A percentile compares a stretch with the other conserved stretches of the same genome.
These are phyloP conservation scores for Psococerastis gibbosa DNA, from an alignment of 2,888 invertebrate species.

Conservation along the genomic window DNA sequence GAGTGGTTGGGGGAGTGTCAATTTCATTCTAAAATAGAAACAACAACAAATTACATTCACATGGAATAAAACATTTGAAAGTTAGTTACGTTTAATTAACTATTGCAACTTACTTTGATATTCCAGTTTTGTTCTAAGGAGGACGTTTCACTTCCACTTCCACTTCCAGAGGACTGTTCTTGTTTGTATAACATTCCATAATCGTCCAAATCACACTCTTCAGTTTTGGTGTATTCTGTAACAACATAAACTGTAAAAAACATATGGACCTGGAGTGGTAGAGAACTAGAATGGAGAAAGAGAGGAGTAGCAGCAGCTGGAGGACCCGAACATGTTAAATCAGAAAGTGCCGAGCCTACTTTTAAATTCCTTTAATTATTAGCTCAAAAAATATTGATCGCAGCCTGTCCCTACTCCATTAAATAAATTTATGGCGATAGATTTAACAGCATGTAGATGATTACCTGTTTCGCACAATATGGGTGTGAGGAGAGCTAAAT, in stretches of 20 bases:
- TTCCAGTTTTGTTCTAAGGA: neutral
- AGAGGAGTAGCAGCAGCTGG: too few species aligned
- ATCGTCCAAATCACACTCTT: neutral
- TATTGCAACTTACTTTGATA: neutral
- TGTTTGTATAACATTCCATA: neutral
- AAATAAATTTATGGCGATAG: too few species aligned
- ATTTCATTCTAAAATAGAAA: constrained; percentile 15
- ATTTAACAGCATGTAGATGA: too few species aligned
- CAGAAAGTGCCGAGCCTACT: too few species aligned
- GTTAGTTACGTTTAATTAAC: neutral
- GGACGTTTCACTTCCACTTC: constrained; percentile 4
- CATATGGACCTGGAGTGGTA: neutral
- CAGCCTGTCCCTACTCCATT: too few species aligned
- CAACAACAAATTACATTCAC: constrained; percentile 1
- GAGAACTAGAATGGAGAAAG: neutral
- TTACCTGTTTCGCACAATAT: too few species aligned
- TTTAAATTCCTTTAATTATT: too few species aligned
- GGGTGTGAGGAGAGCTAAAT: too few species aligned
- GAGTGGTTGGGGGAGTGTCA: constrained; percentile 29
- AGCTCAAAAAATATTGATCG: too few species aligned
- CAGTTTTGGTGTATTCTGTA: neutral
- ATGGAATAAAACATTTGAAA: neutral
- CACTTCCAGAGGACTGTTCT: constrained; percentile 1
- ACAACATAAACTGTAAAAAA: neutral
- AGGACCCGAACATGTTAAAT: too few species aligned